Base-by-base conservation (phyloP, 2,888 invertebrate species). In the Anorthoa munda region DNA sequence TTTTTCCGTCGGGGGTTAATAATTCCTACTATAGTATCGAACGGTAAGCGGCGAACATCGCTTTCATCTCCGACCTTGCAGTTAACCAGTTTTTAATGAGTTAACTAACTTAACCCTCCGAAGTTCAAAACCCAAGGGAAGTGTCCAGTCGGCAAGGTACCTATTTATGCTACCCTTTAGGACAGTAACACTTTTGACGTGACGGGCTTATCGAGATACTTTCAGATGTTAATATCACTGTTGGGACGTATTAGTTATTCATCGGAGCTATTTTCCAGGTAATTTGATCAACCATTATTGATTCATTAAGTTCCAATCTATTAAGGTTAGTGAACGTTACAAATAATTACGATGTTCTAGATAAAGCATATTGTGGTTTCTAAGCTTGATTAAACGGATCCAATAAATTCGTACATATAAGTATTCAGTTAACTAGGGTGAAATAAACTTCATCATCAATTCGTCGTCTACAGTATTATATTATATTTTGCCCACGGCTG, bases 31-130 rank as follows among this genome's bases (percentile, higher is more conserved):
- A n/a, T n/a, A 66, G 58, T 60, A 72, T 68, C 69, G 58, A 66
- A 63, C 53, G 61, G 72, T 67, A 63, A 82, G 60, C 72, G 66
- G 58, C 21, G 21, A 77, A 75, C 72, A 71, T 70, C 69, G 70
- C 60, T 83, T 84, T 78, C 71, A 74, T 82, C 72, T 65, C 65
- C 69, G 70, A 80, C 71, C 75, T 77, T 78, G 65, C 78, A 78
- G 77, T 87, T 85, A 85, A 85, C 86, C 83, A 82, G 77, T 83
- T 86, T 87, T 86, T 87, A 86, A 87, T 86, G 81, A 86, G 80
- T 86, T 86, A 87, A 86, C 87, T 75, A 84, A 82, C 82, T 87
- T 87, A 87, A 81, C 79, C 77, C 77, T 78, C 66, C 51, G 74
- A 87, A 86, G 84, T 87, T 87, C 60, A 72, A 74, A 71, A 64